These are phyloP conservation scores for Synaphobranchus kaupii DNA, from an alignment of 2,797 vertebrate genomes.

Conservation along the genomic window DNA sequence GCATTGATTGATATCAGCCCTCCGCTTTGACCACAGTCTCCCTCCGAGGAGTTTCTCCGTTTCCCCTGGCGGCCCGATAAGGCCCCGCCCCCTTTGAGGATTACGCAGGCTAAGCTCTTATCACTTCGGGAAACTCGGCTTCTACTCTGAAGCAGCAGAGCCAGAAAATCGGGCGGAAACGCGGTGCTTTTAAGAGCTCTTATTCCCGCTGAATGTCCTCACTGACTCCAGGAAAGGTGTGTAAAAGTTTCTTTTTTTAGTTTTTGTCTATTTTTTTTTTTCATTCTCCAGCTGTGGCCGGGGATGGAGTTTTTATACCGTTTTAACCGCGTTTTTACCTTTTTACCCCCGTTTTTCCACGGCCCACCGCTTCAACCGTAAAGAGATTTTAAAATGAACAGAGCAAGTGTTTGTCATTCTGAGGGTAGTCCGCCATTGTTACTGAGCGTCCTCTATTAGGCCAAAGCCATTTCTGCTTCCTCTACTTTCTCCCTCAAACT, in stretches of 20 bases:
- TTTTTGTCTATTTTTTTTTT: slow-evolving; percentile 18
- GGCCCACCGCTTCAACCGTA: background rate
- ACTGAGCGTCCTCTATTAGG: background rate
- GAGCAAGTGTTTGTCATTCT: slow-evolving; percentile 11
- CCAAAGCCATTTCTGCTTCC: background rate
- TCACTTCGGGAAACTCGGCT: slow-evolving; percentile 79
- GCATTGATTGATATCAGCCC: background rate
- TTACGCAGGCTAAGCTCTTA: slow-evolving; percentile 80
- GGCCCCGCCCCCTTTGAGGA: slow-evolving; percentile 68
- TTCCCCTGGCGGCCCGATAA: slow-evolving; percentile 68
- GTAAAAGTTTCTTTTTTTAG: slow-evolving; percentile 42
- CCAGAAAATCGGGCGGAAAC: slow-evolving; percentile 71
- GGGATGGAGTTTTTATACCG: background rate
- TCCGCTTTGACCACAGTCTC: slow-evolving; percentile 2
- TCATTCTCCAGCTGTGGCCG: background rate
- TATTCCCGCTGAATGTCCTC: slow-evolving; percentile 75
- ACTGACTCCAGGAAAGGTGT: slow-evolving; percentile 63
- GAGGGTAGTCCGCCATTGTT: background rate
- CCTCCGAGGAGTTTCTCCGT: slow-evolving; percentile 67
- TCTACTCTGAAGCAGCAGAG: slow-evolving; percentile 73
- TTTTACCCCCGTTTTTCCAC: background rate
- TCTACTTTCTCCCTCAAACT: background rate
- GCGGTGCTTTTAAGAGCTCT: slow-evolving; percentile 74
- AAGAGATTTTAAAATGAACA: background rate
- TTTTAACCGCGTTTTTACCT: background rate